Conservation (phyloP, 64 coral and sea anemone species). For the Montipora cactus region DNA sequence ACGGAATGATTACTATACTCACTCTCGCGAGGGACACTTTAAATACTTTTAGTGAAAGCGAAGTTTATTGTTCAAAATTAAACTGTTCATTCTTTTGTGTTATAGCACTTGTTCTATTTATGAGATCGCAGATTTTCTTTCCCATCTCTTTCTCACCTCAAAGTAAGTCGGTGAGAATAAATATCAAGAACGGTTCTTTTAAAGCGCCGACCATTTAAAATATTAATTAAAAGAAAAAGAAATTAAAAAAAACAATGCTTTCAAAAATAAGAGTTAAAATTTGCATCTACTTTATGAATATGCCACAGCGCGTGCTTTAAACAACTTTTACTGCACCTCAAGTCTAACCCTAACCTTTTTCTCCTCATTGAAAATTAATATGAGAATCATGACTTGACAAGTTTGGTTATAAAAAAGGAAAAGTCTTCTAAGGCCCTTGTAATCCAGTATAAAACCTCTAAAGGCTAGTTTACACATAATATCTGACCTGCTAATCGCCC, state of each 20-base stretch:
- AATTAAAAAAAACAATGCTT: background rate
- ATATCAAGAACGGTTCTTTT: background rate
- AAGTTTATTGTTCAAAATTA: constrained; percentile 16
- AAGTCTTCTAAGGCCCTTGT: background rate
- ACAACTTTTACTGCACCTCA: constrained; percentile 3
- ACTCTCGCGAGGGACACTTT: background rate
- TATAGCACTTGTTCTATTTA: background rate
- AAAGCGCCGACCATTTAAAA: background rate
- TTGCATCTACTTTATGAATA: background rate
- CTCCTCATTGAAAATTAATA: constrained; percentile 1
- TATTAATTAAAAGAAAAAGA: background rate
- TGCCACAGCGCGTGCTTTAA: background rate
- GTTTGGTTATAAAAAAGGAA: too few species aligned
- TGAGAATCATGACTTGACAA: background rate
- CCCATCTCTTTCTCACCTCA: background rate
- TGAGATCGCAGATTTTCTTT: background rate
- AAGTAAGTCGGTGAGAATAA: background rate
- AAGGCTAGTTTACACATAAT: too few species aligned
- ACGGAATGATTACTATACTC: constrained; percentile 7
- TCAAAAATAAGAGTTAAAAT: background rate
- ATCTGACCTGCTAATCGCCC: too few species aligned
- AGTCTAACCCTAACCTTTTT: background rate
- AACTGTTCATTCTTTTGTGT: background rate
- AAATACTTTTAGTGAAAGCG: constrained; percentile 12
- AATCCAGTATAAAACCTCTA: background rate